These are phyloP conservation scores for Psilanteris sp. DNA, from an alignment of 1,140 invertebrate genomes.

Conservation along the genomic window DNA sequence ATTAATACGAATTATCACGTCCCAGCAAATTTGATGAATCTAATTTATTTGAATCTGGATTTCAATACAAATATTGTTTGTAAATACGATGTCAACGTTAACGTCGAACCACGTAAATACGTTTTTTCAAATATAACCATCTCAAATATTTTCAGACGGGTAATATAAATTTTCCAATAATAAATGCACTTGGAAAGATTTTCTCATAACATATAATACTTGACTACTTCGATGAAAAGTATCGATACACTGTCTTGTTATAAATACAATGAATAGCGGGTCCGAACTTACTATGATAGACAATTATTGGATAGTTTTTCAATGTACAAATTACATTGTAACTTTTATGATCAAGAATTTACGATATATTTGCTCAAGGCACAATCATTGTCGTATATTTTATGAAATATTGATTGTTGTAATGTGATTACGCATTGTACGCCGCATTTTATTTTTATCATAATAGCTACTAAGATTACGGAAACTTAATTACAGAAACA, in stretches of 20 bases:
- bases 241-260: background rate
- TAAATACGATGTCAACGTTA: background rate
- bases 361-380: slow-evolving; percentile 1
- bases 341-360: slow-evolving; percentile 19
- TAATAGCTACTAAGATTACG: no score
- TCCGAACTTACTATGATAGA: slow-evolving; percentile 2
- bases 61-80: no score
- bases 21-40: background rate
- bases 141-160: slow-evolving; percentile 14
- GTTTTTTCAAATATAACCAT: no score
- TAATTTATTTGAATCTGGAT: background rate
- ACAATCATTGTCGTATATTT: no score
- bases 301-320: slow-evolving; percentile 17
- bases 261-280: slow-evolving; percentile 9
- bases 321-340: slow-evolving; percentile 9
- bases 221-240: slow-evolving; percentile 1
- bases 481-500: no score
- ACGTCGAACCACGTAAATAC: no score
- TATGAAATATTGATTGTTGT: no score
- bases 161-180: slow-evolving; percentile 19
- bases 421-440: no score
- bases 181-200: slow-evolving; percentile 31
- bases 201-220: slow-evolving; percentile 32
- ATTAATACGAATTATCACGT: slow-evolving; percentile 51
- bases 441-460: no score